Evolutionary conservation across 2,797 vertebrate species (phyloP).

Genomic region (Sphenopsis melanotis): DNA sequence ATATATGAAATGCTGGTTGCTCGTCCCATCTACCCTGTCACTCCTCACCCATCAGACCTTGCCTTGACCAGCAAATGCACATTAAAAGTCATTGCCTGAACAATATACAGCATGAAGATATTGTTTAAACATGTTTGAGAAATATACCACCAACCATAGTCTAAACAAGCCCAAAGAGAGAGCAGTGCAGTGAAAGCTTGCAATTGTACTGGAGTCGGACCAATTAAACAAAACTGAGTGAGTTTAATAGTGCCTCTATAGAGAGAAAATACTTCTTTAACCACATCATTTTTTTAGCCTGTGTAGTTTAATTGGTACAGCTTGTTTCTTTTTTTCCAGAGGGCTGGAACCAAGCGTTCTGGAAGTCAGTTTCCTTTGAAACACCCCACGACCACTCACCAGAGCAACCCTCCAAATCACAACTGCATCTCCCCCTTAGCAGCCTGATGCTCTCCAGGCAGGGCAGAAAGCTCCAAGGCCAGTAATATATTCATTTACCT

Average conservation of each 20-base stretch:
- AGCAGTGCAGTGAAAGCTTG: neutral
- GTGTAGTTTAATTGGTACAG: conserved; percentile 14
- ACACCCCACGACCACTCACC: neutral
- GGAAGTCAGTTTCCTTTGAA: neutral
- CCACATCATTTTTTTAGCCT: conserved; percentile 35
- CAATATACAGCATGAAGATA: neutral
- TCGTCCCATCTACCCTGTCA: neutral
- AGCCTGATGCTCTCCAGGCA: neutral
- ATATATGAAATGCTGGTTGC: accelerated
- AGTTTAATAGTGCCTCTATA: conserved; percentile 8
- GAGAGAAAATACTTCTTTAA: conserved; percentile 29
- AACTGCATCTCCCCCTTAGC: neutral
- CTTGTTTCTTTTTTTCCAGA: neutral
- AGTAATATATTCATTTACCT: neutral
- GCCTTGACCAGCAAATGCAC: neutral
- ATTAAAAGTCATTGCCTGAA: neutral
- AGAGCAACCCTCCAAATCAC: neutral
- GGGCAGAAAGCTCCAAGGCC: neutral
- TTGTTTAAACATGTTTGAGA: conserved; percentile 46
- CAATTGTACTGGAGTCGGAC: neutral
- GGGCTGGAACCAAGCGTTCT: neutral
- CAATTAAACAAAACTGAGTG: conserved; percentile 36
- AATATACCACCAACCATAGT: neutral
- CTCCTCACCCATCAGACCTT: neutral
- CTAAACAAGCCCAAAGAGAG: conserved; percentile 54